A percentile compares a stretch with the other conserved stretches of the same genome.
These are phyloP conservation scores for Cataglyphis hispanica DNA, from an alignment of 1,140 invertebrate genomes.

Conservation along the genomic window DNA sequence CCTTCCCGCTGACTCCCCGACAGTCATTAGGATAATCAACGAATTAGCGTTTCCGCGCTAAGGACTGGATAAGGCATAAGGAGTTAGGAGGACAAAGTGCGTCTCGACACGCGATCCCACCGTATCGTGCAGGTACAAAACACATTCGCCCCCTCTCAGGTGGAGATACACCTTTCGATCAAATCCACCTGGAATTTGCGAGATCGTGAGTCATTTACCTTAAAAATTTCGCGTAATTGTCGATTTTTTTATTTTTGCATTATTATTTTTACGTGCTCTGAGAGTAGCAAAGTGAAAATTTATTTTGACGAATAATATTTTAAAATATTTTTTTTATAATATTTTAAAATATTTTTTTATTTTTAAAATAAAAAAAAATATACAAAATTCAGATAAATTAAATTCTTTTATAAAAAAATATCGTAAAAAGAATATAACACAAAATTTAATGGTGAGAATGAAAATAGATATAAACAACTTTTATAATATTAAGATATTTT, in stretches of 20 bases:
- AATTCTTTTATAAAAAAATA: not conserved
- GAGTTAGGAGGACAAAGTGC: conserved; percentile 82
- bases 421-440: not conserved
- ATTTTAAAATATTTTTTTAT: not conserved
- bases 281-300: not conserved
- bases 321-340: conserved; percentile 6
- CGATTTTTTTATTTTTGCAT: not conserved
- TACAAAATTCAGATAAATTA: conserved; percentile 4
- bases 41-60: conserved; percentile 83
- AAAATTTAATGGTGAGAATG: not conserved
- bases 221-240: not conserved
- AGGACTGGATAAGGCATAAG: conserved; percentile 82
- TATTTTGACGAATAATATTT: not conserved
- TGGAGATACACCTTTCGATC: conserved; percentile 65
- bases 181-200: conserved; percentile 60
- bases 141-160: conserved; percentile 23
- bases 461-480: too few species aligned
- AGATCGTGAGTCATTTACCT: conserved; percentile 18
- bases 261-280: not conserved
- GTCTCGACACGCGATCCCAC: conserved; percentile 82
- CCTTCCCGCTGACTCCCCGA: conserved; percentile 74
- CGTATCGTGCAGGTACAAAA: conserved; percentile 64
- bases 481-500: too few species aligned
- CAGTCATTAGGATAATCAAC: conserved; percentile 83
- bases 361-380: too few species aligned